Evolutionary conservation across 2,113 vertebrate species (phyloP).

Genomic region (Apeltes quadracus): DNA sequence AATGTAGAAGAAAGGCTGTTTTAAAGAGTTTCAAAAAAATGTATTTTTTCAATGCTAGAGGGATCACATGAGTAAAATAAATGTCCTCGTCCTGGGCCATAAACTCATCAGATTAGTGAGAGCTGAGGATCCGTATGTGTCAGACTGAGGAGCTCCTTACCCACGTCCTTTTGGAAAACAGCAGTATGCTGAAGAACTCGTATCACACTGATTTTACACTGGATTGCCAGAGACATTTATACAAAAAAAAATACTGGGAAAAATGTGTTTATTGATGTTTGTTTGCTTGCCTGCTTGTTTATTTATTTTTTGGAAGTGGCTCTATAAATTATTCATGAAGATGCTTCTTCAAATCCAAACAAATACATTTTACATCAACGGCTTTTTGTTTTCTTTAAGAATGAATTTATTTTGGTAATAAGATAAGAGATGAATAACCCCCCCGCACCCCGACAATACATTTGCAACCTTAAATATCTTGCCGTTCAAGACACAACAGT

Average conservation of each 20-base stretch:
- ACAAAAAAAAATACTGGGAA: constrained; percentile 50
- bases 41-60: constrained; percentile 70
- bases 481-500: neutral
- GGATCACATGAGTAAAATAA: constrained; percentile 1
- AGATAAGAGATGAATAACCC: constrained; percentile 5
- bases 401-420: constrained; percentile 14
- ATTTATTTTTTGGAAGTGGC: constrained; percentile 83
- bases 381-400: constrained; percentile 19
- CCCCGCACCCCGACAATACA: neutral
- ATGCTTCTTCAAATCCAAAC: constrained; percentile 62
- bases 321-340: constrained; percentile 78
- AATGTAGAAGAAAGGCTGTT: constrained; percentile 45
- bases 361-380: constrained; percentile 52
- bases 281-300: constrained; percentile 84
- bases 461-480: neutral
- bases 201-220: constrained; percentile 67
- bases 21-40: constrained; percentile 54
- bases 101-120: too few relatives aligned
- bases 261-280: constrained; percentile 81
- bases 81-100: too few relatives aligned
- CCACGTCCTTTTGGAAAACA: constrained; percentile 44
- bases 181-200: constrained; percentile 44
- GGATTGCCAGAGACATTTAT: constrained; percentile 69
- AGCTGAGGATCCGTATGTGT: too few relatives aligned
- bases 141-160: constrained; percentile 15